Evolutionary conservation across 2,888 invertebrate species (phyloP), one percentile per base, ranked within the genome.

Genomic region (Sarcophaga rosellei): DNA sequence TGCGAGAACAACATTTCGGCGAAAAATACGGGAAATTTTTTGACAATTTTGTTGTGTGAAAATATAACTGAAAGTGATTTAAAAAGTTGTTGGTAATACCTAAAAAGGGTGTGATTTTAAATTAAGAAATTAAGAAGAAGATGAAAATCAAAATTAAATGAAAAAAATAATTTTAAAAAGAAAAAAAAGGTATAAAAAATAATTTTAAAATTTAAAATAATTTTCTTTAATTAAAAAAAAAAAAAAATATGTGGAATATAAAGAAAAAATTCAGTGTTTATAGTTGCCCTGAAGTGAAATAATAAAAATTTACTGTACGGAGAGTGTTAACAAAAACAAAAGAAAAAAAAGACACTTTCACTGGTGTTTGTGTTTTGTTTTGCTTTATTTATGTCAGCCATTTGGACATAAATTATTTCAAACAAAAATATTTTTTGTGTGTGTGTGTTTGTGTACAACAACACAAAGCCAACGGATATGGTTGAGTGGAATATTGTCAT

Each of bases 1-100:
- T 63, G 86, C 80, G 86, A 73, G 72, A 80, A 80, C 86, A 83
- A 86, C 83, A 62, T 47, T 21, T 4, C 21, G 35, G 70, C 65
- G 78, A 44, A 57, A 23, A 75, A 65, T n/a, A n/a, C 70, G 75
- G 75, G 79, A 70, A 15, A 65, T 53, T 65, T 8, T 21, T 66
- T 44, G n/a, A 44, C 44, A 63, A 70, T 23, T 76, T 53, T 76
- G 59, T 59, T 59, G n/a, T 59, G n/a, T 20, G 23, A 57, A 69
- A 69, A 57, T 44, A 23, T 17, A 57, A 59, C 65, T 72, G 12
- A 57, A 63, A 45, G 12, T 47, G 63, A 57, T 63, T 11, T 6
- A 35, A 57, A 35, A 35, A 6, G 1, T 2, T 35, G 2, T 35
- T 35, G 35, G 8, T 35, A 35, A 35, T 35, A 35, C 35, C 35